These are phyloP conservation scores for Catocala nupta DNA, from an alignment of 2,888 invertebrate genomes.

Conservation along the genomic window DNA sequence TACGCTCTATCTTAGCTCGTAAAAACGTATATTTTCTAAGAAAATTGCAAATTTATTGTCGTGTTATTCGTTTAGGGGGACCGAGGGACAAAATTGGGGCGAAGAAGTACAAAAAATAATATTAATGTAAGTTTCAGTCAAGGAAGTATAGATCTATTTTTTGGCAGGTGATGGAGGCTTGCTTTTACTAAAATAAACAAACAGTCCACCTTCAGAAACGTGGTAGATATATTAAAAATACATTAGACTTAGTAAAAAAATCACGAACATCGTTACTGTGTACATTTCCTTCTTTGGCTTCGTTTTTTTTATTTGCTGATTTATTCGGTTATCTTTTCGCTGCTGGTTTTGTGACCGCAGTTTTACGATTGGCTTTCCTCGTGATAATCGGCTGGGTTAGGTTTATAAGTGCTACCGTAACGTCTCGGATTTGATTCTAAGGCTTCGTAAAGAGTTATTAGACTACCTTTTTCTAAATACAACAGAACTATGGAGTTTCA, in stretches of 20 bases:
- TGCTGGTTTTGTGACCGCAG: not conserved
- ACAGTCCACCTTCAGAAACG: conserved; percentile 20
- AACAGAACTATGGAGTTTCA: too few species aligned
- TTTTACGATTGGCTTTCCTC: too few species aligned
- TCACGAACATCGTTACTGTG: conserved; percentile 19
- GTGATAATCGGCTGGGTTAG: too few species aligned
- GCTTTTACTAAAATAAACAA: conserved; percentile 41
- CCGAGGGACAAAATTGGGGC: conserved; percentile 20
- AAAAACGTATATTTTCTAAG: conserved; percentile 50
- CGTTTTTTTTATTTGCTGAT: not conserved
- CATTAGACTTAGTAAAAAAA: conserved; percentile 37
- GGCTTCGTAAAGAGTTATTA: too few species aligned
- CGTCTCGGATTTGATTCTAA: too few species aligned
- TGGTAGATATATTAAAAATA: conserved; percentile 46
- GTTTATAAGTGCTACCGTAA: too few species aligned
- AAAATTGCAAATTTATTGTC: conserved; percentile 63
- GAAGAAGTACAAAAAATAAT: conserved; percentile 22
- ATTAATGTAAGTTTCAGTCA: conserved; percentile 28
- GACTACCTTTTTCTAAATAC: too few species aligned
- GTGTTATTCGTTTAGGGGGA: conserved; percentile 56
- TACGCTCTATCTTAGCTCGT: conserved; percentile 39
- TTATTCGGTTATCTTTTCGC: not conserved
- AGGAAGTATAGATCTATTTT: conserved; percentile 37
- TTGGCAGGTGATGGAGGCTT: conserved; percentile 36
- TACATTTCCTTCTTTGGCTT: conserved; percentile 6